Percentiles rank a stretch among this genome's conserved stretches.
These are phyloP conservation scores for Ennomos erosarius DNA, from an alignment of 2,888 invertebrate genomes.

Conservation along the genomic window DNA sequence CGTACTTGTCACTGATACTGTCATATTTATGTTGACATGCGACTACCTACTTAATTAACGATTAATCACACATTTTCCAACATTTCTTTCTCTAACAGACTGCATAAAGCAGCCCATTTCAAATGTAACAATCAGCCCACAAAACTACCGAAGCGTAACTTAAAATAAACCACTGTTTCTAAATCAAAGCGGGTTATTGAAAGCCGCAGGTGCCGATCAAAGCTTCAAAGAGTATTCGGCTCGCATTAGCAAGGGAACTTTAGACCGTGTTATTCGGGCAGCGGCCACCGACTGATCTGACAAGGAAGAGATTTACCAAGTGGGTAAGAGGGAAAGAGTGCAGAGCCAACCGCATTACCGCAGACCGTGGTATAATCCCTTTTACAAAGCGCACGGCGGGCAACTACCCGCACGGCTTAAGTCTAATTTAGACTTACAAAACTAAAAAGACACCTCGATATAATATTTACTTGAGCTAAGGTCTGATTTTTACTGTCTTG, in stretches of 20 bases:
- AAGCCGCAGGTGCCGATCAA: conserved; percentile 57
- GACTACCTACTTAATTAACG: conserved; percentile 23
- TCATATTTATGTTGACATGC: conserved; percentile 17
- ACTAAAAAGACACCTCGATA: conserved; percentile 7
- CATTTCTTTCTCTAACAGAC: conserved; percentile 6
- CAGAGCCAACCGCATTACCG: conserved; percentile 65
- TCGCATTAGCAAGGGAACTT: conserved; percentile 50
- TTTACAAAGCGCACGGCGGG: conserved; percentile 57
- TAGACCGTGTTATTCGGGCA: conserved; percentile 47
- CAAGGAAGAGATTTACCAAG: conserved; percentile 66
- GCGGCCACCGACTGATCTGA: conserved; percentile 52
- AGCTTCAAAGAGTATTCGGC: conserved; percentile 55
- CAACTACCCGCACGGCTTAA: conserved; percentile 25
- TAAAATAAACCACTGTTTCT: conserved; percentile 46
- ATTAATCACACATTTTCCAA: neutral
- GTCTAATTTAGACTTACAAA: conserved; percentile 26
- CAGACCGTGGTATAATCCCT: conserved; percentile 70
- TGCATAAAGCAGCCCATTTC: conserved; percentile 12
- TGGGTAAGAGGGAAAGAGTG: conserved; percentile 62
- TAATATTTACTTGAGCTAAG: neutral
- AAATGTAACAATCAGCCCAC: conserved; percentile 21
- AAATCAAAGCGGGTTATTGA: conserved; percentile 57
- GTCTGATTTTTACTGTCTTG: conserved; percentile 2
- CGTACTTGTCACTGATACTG: conserved; percentile 24
- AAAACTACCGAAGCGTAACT: conserved; percentile 32